Conservation (phyloP, 2,888 invertebrate species). For the Melolontha melolontha region DNA sequence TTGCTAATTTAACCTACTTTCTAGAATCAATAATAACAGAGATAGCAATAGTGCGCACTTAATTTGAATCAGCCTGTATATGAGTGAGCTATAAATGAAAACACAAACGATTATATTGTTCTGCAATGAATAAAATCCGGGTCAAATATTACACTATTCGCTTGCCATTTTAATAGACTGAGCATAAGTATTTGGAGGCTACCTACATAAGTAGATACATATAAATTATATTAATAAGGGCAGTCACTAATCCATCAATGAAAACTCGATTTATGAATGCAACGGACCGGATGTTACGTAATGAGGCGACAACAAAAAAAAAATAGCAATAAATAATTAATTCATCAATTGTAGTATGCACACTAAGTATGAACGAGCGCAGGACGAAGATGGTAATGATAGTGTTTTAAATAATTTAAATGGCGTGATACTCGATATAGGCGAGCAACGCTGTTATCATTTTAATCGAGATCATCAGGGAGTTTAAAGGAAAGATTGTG, state of each 20-base stretch:
- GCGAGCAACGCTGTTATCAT: conserved; percentile 29
- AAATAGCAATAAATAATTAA: conserved; percentile 33
- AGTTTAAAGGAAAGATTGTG: conserved; percentile 3
- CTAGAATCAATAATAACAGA: too few relatives aligned
- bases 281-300: conserved; percentile 29
- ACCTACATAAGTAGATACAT: too few relatives aligned
- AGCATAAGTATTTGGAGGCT: neutral
- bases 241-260: conserved; percentile 5
- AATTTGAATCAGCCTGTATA: too few relatives aligned
- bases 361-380: neutral
- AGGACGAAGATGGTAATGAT: neutral
- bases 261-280: conserved; percentile 3
- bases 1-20: too few relatives aligned
- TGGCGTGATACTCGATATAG: neutral
- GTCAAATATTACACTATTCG: conserved; percentile 8
- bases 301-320: neutral
- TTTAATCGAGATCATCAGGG: conserved; percentile 18
- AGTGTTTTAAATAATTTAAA: conserved; percentile 34
- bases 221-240: neutral
- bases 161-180: conserved; percentile 12
- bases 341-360: conserved; percentile 25
- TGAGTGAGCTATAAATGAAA: neutral
- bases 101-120: neutral
- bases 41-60: too few relatives aligned
- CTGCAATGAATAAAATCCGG: conserved; percentile 8